Conservation (phyloP, 2,888 invertebrate species). For the Idaea aversata region DNA sequence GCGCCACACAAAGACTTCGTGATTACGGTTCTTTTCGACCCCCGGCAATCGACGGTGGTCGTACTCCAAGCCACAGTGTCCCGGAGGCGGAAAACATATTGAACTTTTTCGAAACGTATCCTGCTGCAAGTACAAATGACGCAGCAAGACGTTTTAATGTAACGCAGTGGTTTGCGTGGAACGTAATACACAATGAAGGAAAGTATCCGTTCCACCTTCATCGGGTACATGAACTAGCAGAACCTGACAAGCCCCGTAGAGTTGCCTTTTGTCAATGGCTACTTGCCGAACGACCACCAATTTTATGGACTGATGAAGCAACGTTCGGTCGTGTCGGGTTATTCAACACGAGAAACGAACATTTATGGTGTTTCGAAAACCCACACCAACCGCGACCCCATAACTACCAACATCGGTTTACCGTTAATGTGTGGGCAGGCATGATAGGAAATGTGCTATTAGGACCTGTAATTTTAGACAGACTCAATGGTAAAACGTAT, state of each 20-base stretch:
- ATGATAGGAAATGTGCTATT: constrained; percentile 2
- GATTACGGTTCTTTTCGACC: neutral
- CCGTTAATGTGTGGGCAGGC: constrained; percentile 8
- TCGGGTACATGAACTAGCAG: constrained; percentile 5
- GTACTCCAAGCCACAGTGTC: neutral
- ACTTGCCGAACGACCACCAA: neutral
- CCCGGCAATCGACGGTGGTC: neutral
- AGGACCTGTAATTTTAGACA: neutral
- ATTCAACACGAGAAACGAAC: constrained; percentile 8
- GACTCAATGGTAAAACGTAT: constrained; percentile 1
- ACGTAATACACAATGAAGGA: constrained; percentile 4
- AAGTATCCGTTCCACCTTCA: constrained; percentile 10
- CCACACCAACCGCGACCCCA: constrained; percentile 1
- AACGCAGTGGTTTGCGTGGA: constrained; percentile 4
- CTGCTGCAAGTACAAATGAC: constrained; percentile 4
- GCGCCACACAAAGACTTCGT: neutral
- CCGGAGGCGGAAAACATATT: neutral
- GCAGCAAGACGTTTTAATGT: constrained; percentile 5
- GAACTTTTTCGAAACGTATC: neutral
- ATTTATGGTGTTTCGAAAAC: constrained; percentile 6
- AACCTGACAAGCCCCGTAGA: neutral
- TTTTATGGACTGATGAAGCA: neutral
- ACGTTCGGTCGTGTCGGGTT: neutral
- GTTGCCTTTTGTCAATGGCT: constrained; percentile 1
- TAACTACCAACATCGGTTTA: constrained; percentile 9